These are phyloP conservation scores for Dermatophagoides farinae DNA, from an alignment of 1,140 invertebrate genomes.

Conservation along the genomic window DNA sequence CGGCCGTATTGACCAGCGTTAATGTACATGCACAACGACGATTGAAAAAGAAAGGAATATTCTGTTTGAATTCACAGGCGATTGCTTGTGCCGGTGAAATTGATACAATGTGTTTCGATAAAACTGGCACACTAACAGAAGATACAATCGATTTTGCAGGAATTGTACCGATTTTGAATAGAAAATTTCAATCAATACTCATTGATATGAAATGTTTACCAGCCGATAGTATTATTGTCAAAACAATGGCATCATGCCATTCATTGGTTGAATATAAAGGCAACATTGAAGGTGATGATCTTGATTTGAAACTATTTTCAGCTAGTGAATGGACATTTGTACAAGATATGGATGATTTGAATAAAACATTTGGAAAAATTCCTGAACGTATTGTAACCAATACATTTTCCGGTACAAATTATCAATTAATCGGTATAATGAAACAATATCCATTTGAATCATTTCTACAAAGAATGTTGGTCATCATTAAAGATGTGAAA, in stretches of 20 bases:
- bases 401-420: background rate
- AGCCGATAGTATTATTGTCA: background rate
- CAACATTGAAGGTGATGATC: conserved; percentile 49
- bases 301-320: conserved; percentile 70
- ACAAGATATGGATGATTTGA: background rate
- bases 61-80: conserved; percentile 32
- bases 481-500: conserved; percentile 36
- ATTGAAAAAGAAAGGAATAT: conserved; percentile 29
- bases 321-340: conserved; percentile 29
- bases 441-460: conserved; percentile 21
- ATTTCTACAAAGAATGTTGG: conserved; percentile 45
- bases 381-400: conserved; percentile 13
- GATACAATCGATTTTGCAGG: conserved; percentile 34
- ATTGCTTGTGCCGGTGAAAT: conserved; percentile 33
- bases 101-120: conserved; percentile 36
- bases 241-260: conserved; percentile 53
- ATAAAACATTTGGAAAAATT: background rate
- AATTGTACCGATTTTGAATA: background rate
- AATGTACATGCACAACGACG: conserved; percentile 33
- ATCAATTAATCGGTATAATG: conserved; percentile 14
- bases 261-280: conserved; percentile 55
- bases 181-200: background rate
- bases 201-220: background rate
- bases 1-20: conserved; percentile 33
- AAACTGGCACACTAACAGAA: conserved; percentile 80